A percentile compares a stretch with the other conserved stretches of the same genome.
phyloP scores from a whole-genome alignment of 2,888 invertebrate genomes.

The Thysanoteuthis rhombus region DNA sequence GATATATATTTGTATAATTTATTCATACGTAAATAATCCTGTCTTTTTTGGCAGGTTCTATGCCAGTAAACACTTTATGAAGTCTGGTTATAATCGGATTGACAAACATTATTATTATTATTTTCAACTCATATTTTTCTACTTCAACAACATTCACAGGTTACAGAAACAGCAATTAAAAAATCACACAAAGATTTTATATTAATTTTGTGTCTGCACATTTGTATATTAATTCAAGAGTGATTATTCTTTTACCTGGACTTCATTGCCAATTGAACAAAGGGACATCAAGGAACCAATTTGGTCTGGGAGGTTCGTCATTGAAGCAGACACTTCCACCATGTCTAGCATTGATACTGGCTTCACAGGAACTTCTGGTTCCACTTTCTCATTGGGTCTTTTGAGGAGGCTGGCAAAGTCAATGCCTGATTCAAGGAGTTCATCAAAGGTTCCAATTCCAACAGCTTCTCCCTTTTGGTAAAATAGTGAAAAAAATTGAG shows the following conservation, averaged over 20 bases:
- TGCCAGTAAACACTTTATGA: no score
- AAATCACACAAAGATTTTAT: not conserved
- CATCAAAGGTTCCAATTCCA: constrained; percentile 62
- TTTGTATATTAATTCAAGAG: not conserved
- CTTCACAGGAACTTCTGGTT: constrained; percentile 31
- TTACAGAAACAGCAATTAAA: no score
- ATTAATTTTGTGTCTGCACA: not conserved
- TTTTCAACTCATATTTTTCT: no score
- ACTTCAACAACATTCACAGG: no score
- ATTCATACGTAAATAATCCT: no score
- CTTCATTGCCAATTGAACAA: constrained; percentile 50
- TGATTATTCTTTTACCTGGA: constrained; percentile 46
- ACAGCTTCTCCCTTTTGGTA: constrained; percentile 59
- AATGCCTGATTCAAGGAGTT: constrained; percentile 59
- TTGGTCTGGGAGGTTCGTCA: not conserved
- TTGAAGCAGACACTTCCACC: not conserved
- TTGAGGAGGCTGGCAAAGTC: constrained; percentile 62
- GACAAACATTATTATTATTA: no score
- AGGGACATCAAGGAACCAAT: constrained; percentile 53
- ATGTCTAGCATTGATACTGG: not conserved
- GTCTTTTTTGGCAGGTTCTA: no score
- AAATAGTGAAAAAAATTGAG: not conserved
- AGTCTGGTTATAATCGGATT: no score
- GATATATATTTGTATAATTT: no score
- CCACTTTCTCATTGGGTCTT: constrained; percentile 53